phyloP scores from a whole-genome alignment of 2,797 vertebrate species.

The Sternotherus odoratus region DNA sequence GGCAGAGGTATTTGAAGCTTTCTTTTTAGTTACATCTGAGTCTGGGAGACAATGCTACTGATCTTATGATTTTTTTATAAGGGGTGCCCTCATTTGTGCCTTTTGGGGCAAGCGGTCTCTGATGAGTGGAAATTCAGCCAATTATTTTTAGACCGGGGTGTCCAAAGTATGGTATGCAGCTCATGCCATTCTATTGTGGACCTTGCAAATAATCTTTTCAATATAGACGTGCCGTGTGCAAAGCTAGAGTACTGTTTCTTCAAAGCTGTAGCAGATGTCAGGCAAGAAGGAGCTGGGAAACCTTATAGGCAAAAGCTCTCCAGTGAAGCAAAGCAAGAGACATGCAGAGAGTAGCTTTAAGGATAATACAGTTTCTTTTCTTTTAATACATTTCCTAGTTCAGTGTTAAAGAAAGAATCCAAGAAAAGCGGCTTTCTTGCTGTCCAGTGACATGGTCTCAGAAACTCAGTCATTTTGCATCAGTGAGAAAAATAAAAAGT shows the following conservation, averaged over 20 bases:
- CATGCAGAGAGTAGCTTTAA: background rate
- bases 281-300: background rate
- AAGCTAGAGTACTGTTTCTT: background rate
- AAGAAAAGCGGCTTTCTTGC: background rate
- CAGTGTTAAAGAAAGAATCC: background rate
- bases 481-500: background rate
- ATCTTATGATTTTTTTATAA: background rate
- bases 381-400: background rate
- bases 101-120: background rate
- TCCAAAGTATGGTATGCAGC: background rate
- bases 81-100: background rate
- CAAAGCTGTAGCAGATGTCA: background rate
- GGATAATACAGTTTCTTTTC: background rate
- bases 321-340: background rate
- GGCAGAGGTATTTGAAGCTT: constrained; percentile 88
- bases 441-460: background rate
- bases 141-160: background rate
- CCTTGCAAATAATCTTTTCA: background rate
- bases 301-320: background rate
- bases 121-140: background rate
- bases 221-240: background rate
- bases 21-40: constrained; percentile 23
- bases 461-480: constrained; percentile 13
- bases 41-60: background rate
- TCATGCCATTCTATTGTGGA: background rate